phyloP scores from a whole-genome alignment of 2,888 invertebrate species.

The Andrena chrysosceles region DNA sequence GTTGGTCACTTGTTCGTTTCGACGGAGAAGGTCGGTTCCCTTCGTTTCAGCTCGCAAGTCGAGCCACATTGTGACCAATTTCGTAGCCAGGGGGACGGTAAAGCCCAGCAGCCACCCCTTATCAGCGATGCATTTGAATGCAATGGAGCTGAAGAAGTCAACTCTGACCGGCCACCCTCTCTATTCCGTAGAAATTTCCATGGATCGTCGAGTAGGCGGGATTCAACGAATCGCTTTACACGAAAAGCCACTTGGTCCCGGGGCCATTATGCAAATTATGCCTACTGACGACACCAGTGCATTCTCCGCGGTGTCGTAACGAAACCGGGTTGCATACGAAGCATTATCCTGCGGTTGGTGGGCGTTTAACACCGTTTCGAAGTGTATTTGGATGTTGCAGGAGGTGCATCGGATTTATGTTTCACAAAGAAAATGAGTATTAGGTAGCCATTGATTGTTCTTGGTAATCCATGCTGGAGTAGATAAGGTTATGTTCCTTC shows the following conservation, averaged over 20 bases:
- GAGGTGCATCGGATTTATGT: not conserved
- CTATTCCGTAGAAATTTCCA: constrained; percentile 26
- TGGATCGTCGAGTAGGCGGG: constrained; percentile 1
- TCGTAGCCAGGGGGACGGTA: constrained; percentile 11
- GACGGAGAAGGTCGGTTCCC: not conserved
- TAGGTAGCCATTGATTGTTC: too few species aligned
- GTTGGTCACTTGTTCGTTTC: not conserved
- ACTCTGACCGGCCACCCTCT: not conserved
- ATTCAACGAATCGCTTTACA: constrained; percentile 36
- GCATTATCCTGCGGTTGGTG: not conserved
- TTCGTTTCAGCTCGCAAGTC: not conserved
- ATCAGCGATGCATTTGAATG: constrained; percentile 41
- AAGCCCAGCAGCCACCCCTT: constrained; percentile 18
- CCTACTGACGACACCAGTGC: constrained; percentile 9
- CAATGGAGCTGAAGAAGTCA: constrained; percentile 38
- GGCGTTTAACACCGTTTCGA: not conserved
- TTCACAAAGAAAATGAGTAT: not conserved
- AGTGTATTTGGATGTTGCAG: constrained; percentile 11
- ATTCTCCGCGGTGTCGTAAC: constrained; percentile 5
- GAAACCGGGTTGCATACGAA: not conserved
- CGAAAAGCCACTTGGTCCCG: constrained; percentile 30
- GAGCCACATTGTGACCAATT: constrained; percentile 13
- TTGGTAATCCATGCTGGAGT: too few species aligned
- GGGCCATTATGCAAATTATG: constrained; percentile 48
- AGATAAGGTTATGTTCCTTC: too few species aligned